Evolutionary conservation across 1,140 invertebrate species (phyloP).

Genomic region (Marisa cornuarietis): DNA sequence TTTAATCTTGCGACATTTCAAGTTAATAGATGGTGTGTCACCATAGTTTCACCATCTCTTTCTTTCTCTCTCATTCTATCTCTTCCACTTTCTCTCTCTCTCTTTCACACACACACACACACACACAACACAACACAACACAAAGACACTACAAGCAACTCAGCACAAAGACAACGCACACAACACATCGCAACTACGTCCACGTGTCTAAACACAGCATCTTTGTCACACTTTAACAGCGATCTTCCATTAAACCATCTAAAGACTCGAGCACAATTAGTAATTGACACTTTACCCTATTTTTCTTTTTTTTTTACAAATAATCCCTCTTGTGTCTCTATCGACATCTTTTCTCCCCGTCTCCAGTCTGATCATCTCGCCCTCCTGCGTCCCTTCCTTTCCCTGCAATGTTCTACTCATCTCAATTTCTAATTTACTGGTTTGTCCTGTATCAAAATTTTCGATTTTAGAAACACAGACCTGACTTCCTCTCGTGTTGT

Average conservation of each 20-base stretch:
- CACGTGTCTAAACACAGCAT: too few relatives aligned
- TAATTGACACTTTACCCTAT: not conserved
- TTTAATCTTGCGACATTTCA: not conserved
- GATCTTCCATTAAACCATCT: too few relatives aligned
- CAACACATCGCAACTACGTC: too few relatives aligned
- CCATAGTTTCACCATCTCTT: not conserved
- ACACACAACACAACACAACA: not conserved
- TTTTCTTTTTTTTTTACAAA: not conserved
- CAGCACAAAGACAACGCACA: too few relatives aligned
- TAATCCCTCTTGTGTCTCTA: not conserved
- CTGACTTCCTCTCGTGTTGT: too few relatives aligned
- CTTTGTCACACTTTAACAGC: too few relatives aligned
- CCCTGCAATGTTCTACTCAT: not conserved
- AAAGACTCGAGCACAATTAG: too few relatives aligned
- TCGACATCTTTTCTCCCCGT: not conserved
- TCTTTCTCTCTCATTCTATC: not conserved
- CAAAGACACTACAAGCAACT: too few relatives aligned
- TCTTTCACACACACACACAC: not conserved
- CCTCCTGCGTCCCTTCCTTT: not conserved
- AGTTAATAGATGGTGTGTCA: not conserved
- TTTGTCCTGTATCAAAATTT: not conserved
- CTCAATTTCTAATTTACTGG: too few relatives aligned
- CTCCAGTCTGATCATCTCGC: not conserved
- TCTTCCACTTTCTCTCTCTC: slow-evolving; percentile 7
- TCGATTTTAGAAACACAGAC: not conserved